Conservation (phyloP, 2,113 vertebrate species). For the Notechis scutatus region DNA sequence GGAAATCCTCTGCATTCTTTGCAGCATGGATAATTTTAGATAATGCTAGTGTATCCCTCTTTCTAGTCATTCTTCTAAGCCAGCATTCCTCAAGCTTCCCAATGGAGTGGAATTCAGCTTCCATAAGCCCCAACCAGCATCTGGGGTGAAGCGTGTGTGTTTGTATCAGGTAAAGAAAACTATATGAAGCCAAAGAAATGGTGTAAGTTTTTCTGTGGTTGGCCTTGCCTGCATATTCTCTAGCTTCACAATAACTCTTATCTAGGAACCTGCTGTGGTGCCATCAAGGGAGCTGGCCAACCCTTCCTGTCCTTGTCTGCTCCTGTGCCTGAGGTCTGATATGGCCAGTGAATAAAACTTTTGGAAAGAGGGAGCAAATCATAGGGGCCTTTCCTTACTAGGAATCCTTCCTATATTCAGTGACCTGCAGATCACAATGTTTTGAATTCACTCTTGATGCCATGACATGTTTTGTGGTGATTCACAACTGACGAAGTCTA, state of each 20-base stretch:
- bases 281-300: neutral
- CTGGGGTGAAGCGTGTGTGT: neutral
- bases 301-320: neutral
- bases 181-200: neutral
- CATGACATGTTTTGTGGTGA: neutral
- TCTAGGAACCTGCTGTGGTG: neutral
- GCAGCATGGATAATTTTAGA: neutral
- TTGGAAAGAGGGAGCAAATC: neutral
- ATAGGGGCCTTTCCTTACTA: neutral
- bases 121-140: neutral
- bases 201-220: neutral
- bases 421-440: neutral
- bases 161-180: neutral
- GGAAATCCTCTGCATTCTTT: neutral
- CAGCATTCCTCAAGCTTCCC: neutral
- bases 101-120: neutral
- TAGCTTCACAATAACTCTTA: neutral
- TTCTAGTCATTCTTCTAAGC: neutral
- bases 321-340: too few relatives aligned
- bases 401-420: neutral
- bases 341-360: neutral
- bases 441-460: neutral
- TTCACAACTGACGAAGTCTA: neutral
- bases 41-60: neutral
- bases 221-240: neutral